phyloP scores from a whole-genome alignment of 2,113 vertebrate species.

The Porphyrio hochstetteri region DNA sequence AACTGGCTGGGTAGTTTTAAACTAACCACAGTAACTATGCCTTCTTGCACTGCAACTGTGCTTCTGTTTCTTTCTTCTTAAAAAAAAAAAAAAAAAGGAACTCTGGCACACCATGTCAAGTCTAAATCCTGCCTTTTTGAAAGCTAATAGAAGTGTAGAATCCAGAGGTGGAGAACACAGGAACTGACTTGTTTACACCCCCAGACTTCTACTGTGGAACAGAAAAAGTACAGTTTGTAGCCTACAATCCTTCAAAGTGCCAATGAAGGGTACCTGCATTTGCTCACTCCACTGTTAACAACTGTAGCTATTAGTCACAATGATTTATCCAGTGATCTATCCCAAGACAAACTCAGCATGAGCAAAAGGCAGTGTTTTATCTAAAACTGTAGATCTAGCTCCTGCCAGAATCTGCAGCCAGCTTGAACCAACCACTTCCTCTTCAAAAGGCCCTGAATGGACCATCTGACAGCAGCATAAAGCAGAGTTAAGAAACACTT shows the following conservation, averaged over 20 bases:
- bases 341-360: not conserved
- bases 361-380: not conserved
- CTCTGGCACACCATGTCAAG: not conserved
- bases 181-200: slow-evolving; percentile 30
- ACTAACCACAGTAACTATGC: not conserved
- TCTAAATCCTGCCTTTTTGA: not conserved
- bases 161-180: not conserved
- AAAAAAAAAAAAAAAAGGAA: not conserved
- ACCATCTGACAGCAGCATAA: rapidly evolving
- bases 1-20: not conserved
- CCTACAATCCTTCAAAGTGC: not conserved
- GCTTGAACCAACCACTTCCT: not conserved
- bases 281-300: not conserved
- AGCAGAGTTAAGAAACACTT: rapidly evolving
- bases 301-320: not conserved
- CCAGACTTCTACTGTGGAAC: not conserved
- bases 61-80: not conserved
- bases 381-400: not conserved
- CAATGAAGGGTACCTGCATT: not conserved
- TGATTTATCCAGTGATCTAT: not conserved
- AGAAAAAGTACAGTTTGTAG: not conserved
- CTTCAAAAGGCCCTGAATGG: not conserved
- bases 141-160: not conserved
- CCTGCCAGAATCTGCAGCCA: not conserved
- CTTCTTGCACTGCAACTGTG: not conserved